phyloP scores from a whole-genome alignment of 1,140 invertebrate genomes.

The Oedothorax gibbosus region DNA sequence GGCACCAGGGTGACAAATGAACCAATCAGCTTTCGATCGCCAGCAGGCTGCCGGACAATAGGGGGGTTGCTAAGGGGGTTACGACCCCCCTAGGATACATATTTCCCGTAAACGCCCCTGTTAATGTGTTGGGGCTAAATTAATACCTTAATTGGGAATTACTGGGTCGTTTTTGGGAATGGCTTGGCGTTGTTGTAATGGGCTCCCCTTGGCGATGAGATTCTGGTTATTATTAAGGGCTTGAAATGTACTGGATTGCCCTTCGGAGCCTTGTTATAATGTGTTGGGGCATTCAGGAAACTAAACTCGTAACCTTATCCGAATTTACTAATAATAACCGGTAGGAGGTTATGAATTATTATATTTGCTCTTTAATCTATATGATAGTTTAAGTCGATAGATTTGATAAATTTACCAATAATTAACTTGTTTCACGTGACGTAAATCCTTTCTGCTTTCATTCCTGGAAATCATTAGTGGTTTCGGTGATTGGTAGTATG shows the following conservation, averaged over 20 bases:
- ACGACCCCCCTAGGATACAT: slow-evolving; percentile 35
- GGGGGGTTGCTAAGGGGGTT: neutral
- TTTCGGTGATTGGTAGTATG: no score
- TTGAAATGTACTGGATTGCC: neutral
- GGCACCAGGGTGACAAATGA: slow-evolving; percentile 42
- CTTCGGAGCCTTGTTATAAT: no score
- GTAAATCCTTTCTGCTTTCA: no score
- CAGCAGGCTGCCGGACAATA: slow-evolving; percentile 47
- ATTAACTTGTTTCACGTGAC: no score
- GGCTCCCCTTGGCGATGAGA: slow-evolving; percentile 8
- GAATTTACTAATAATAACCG: no score
- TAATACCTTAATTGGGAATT: slow-evolving; percentile 57
- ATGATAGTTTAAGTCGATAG: no score
- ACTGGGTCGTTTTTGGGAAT: slow-evolving; percentile 32
- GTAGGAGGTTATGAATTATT: no score
- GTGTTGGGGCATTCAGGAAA: no score
- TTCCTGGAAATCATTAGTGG: no score
- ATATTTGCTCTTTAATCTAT: no score
- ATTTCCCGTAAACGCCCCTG: slow-evolving; percentile 16
- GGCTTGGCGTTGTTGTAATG: slow-evolving; percentile 12
- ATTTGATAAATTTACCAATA: no score
- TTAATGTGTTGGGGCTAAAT: slow-evolving; percentile 27
- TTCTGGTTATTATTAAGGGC: neutral
- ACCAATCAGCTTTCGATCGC: slow-evolving; percentile 47
- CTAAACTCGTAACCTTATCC: no score